Conservation (phyloP, 1,140 invertebrate species). For the Oscheius sp. region DNA sequence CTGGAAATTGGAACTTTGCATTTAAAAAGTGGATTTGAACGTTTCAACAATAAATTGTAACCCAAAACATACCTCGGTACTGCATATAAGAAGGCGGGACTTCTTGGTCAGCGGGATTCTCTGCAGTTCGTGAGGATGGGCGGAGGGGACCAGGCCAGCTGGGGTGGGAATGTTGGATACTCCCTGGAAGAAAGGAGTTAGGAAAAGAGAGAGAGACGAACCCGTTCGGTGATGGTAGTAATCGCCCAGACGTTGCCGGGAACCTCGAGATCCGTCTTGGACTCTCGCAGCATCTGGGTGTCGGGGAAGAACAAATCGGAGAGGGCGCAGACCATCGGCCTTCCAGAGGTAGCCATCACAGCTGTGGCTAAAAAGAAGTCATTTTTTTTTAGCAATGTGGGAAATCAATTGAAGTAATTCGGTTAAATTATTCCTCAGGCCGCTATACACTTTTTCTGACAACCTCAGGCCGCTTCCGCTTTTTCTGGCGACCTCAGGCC, state of each 20-base stretch:
- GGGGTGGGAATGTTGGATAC: background rate
- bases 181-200: background rate
- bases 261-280: constrained; percentile 16
- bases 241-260: constrained; percentile 30
- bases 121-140: constrained; percentile 36
- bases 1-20: background rate
- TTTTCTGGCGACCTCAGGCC: no score
- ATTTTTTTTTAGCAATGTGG: no score
- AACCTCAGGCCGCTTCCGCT: no score
- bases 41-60: background rate
- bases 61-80: constrained; percentile 39
- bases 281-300: constrained; percentile 4
- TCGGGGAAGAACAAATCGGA: constrained; percentile 24
- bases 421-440: no score
- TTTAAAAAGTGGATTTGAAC: background rate
- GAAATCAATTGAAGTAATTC: no score
- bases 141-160: constrained; percentile 26
- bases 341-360: constrained; percentile 6
- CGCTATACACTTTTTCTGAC: no score
- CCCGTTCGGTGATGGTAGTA: background rate
- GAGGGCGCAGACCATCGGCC: constrained; percentile 16
- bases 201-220: background rate
- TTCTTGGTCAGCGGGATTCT: constrained; percentile 33
- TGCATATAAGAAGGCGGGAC: constrained; percentile 41
- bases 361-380: constrained; percentile 7